A percentile compares a stretch with the other conserved stretches of the same genome.
These are phyloP conservation scores for Stenolophus ochropezus DNA, from an alignment of 2,888 invertebrate genomes.

Conservation along the genomic window DNA sequence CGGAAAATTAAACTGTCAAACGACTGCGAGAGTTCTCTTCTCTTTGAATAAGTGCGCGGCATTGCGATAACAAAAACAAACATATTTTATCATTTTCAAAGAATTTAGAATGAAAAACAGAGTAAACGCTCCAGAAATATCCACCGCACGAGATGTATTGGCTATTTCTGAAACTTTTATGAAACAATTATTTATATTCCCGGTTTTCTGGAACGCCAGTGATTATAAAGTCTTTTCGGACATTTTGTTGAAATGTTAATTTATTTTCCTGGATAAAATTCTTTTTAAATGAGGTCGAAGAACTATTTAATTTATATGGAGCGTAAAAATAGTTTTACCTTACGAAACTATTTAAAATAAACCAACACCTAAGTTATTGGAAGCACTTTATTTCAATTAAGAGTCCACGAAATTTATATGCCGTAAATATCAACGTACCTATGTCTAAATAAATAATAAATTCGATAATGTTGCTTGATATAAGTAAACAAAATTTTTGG, in stretches of 20 bases:
- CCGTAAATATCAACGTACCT: neutral
- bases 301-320: constrained; percentile 33
- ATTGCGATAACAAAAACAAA: constrained; percentile 37
- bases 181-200: constrained; percentile 33
- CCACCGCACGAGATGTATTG: constrained; percentile 17
- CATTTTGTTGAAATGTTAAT: constrained; percentile 17
- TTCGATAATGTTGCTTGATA: neutral
- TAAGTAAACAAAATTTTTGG: neutral
- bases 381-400: constrained; percentile 1
- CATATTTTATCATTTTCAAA: constrained; percentile 37
- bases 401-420: constrained; percentile 4
- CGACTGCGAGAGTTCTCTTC: constrained; percentile 33
- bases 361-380: constrained; percentile 9
- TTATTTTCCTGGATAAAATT: constrained; percentile 10
- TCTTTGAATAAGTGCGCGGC: neutral
- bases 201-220: neutral
- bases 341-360: constrained; percentile 17
- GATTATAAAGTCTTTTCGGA: neutral
- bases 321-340: constrained; percentile 27
- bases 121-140: constrained; percentile 1
- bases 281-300: constrained; percentile 4
- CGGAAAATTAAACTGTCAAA: constrained; percentile 60
- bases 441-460: neutral
- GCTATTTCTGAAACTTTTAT: constrained; percentile 25
- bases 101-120: constrained; percentile 33